Percentiles rank a stretch among this genome's conserved stretches.
Conservation (phyloP, 92 coral and sea anemone species). For the Epizoanthus scotinus region DNA sequence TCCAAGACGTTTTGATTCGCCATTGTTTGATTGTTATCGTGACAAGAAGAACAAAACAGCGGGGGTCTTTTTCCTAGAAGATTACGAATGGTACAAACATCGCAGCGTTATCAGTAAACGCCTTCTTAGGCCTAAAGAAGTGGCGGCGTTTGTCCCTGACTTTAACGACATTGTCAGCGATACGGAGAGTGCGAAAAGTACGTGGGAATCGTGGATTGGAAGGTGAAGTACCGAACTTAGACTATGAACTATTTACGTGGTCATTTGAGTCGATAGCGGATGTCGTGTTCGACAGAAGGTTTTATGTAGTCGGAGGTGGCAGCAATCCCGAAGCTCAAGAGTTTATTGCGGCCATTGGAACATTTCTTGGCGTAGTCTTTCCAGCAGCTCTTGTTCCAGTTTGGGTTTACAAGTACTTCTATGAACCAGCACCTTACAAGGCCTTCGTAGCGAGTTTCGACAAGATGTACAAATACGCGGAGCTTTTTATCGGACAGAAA, state of each 20-base stretch:
- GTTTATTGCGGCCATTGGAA: conserved; percentile 53
- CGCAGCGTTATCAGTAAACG: conserved; percentile 48
- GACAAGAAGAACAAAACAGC: conserved; percentile 47
- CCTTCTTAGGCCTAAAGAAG: conserved; percentile 62
- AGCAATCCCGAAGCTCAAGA: conserved; percentile 49
- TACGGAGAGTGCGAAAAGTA: no score
- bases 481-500: conserved; percentile 47
- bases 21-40: conserved; percentile 36
- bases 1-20: conserved; percentile 37
- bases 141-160: conserved; percentile 51
- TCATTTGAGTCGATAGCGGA: conserved; percentile 54
- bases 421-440: conserved; percentile 60
- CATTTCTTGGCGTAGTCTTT: conserved; percentile 23
- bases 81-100: no score
- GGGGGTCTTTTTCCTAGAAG: conserved; percentile 58
- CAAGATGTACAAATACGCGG: conserved; percentile 65
- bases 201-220: no score
- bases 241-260: conserved; percentile 43
- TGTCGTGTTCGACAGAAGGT: conserved; percentile 64
- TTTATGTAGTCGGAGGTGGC: conserved; percentile 51
- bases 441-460: conserved; percentile 37
- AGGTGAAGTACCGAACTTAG: conserved; percentile 6
- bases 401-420: conserved; percentile 52
- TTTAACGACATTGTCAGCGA: no score
- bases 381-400: conserved; percentile 37